Conservation (phyloP, 2,113 vertebrate genomes). For the Lycocorax pyrrhopterus region DNA sequence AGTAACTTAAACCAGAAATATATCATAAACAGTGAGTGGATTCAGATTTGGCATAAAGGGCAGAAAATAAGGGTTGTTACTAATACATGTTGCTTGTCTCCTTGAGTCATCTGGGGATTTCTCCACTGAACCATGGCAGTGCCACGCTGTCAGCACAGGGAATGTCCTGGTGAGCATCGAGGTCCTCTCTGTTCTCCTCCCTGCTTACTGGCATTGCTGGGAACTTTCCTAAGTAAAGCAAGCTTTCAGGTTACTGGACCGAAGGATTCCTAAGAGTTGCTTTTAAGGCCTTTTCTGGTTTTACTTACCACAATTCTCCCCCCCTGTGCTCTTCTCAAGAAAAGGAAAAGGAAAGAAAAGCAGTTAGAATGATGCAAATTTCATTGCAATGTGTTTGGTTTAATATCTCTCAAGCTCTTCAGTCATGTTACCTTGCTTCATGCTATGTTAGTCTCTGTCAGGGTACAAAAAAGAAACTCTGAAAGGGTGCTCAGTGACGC, state of each 20-base stretch:
- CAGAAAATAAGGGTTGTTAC: not conserved
- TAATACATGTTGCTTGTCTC: not conserved
- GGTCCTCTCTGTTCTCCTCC: not conserved
- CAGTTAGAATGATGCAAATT: not conserved
- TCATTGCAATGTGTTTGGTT: not conserved
- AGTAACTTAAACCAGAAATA: not conserved
- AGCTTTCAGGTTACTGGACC: not conserved
- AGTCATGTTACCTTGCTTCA: not conserved
- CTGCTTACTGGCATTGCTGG: not conserved
- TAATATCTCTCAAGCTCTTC: not conserved
- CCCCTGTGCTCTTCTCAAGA: not conserved
- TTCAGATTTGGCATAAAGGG: not conserved
- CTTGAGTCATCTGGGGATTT: not conserved
- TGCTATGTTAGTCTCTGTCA: not conserved
- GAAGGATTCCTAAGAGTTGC: not conserved
- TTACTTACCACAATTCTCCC: not conserved
- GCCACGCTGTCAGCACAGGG: accelerated
- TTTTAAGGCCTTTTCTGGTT: not conserved
- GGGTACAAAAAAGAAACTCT: not conserved
- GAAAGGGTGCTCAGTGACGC: not conserved
- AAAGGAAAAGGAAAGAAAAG: not conserved
- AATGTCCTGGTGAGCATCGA: not conserved
- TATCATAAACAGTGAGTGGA: not conserved
- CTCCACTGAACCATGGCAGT: not conserved
- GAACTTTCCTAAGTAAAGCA: not conserved